phyloP scores from a whole-genome alignment of 2,888 invertebrate species.

The Drosophila formosana region DNA sequence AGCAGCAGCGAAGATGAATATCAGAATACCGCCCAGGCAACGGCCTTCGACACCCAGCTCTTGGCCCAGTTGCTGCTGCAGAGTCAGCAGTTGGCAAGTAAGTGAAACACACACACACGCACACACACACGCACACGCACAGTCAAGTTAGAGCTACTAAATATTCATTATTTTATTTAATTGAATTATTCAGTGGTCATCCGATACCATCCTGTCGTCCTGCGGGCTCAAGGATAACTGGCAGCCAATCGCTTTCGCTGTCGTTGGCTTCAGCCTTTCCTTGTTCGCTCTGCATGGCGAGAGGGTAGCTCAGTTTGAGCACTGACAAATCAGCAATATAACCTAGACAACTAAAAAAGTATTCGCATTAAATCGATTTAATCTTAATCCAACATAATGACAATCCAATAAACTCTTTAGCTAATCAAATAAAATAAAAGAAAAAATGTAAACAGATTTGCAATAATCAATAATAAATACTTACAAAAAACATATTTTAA shows the following conservation, averaged over 20 bases:
- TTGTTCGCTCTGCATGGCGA: background rate
- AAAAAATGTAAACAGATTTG: no score
- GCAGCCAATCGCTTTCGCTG: constrained; percentile 6
- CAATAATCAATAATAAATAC: no score
- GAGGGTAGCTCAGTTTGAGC: background rate
- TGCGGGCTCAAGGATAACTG: constrained; percentile 21
- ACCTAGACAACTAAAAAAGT: no score
- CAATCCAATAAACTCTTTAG: no score
- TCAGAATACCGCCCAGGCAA: constrained; percentile 84
- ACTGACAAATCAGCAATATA: no score
- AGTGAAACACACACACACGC: constrained; percentile 71
- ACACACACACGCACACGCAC: background rate
- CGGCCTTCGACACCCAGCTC: constrained; percentile 86
- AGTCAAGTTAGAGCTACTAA: constrained; percentile 49
- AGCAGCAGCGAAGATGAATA: constrained; percentile 87
- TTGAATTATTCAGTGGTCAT: constrained; percentile 72
- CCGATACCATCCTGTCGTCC: constrained; percentile 11
- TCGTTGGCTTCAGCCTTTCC: background rate
- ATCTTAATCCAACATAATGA: no score
- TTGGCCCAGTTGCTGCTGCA: constrained; percentile 87
- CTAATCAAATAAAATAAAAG: no score
- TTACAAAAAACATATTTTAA: no score
- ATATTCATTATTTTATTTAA: constrained; percentile 79
- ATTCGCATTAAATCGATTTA: no score
- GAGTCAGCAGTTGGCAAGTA: constrained; percentile 87